Base-by-base conservation (phyloP, 2,113 vertebrate species). In the Muntiacus reevesi region DNA sequence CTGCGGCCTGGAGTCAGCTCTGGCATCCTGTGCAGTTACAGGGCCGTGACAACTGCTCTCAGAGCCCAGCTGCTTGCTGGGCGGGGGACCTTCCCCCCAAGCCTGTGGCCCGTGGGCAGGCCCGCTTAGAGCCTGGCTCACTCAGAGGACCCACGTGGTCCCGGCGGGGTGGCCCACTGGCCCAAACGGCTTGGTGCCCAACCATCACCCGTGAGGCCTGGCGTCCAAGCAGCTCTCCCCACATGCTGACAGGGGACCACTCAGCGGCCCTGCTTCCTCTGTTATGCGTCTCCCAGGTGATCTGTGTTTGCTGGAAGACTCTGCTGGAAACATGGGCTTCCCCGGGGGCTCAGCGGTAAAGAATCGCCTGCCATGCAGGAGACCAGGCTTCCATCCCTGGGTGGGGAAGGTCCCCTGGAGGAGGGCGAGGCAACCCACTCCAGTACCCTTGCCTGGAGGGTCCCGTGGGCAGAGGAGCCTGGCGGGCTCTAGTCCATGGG, bases 41-140 rank as follows among this genome's bases (percentile, higher is more conserved):
- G 92, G 85, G 28, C 14, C 2, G 0, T 14, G 40, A 2, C 81
- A 47, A 84, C 27, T 59, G 86, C 83, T 36, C 21, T 36, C 17
- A 54, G 78, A 52, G 62, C 54, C 28, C 17, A 2, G 0, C 36
- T n/a, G 15, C 55, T 19, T 7, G 57, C 25, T 10, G 13, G 57
- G 60, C 52, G n/a, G 87, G 96, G 92, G 78, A 40, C 54, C 71
- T 60, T 60, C 74, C 14, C n/a, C 94, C 40, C 40, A 28, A 55
- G 30, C 7, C 0, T 0, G 12, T 9, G 43, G 33, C n/a, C 52
- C 6, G 13, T 15, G 40, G 88, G 55, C 55, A 21, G 28, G 13
- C 28, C 19, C 1, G 17, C 81, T 57, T n/a, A 8, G 2, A 87
- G 52, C 43, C 9, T 15, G 33, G 36, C 79, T 10, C 5, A 88